Conservation (phyloP, 2,797 vertebrate genomes). For the Varecia variegata region DNA sequence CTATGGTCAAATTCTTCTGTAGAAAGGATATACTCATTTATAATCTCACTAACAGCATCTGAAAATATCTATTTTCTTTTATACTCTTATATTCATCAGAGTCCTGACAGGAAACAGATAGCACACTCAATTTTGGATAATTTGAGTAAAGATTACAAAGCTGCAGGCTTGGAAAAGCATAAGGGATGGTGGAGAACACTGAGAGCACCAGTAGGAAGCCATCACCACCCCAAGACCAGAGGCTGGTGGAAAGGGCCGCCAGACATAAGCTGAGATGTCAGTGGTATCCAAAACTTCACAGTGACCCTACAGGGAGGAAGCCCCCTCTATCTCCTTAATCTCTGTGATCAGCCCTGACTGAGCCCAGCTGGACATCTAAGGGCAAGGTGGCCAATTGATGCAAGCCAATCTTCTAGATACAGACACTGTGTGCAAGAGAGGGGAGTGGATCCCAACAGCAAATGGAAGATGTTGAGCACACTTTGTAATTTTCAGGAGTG, state of each 20-base stretch:
- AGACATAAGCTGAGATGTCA: neutral
- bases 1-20: neutral
- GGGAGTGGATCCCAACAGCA: neutral
- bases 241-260: neutral
- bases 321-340: accelerated
- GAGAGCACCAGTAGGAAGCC: neutral
- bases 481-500: neutral
- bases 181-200: neutral
- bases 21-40: neutral
- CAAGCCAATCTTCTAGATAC: neutral
- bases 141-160: neutral
- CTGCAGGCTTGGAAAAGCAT: neutral
- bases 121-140: neutral
- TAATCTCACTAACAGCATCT: neutral
- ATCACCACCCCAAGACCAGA: neutral
- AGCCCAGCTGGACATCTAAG: neutral
- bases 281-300: neutral
- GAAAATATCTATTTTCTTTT: neutral
- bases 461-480: neutral
- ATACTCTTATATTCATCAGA: neutral
- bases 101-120: neutral
- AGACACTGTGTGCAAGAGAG: neutral
- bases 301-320: neutral
- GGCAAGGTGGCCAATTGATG: neutral
- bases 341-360: neutral